Conservation (phyloP, 2,113 vertebrate genomes). For the Aviceda subcristata region DNA sequence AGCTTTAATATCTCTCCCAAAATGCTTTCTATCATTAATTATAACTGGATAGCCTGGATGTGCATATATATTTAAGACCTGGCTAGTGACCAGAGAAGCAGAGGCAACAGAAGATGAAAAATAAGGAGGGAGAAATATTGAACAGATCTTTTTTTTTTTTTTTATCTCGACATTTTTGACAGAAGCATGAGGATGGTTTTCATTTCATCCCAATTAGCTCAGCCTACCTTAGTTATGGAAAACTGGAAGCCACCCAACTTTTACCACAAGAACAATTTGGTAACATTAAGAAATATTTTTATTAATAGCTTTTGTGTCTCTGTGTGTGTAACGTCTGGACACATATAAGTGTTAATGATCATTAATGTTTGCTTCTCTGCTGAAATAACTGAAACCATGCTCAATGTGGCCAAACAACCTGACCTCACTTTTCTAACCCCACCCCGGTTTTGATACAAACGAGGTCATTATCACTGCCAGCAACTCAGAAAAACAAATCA, state of each 20-base stretch:
- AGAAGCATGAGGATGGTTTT: neutral
- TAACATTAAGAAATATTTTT: neutral
- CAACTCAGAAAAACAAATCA: neutral
- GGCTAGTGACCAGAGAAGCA: neutral
- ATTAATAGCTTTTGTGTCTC: neutral
- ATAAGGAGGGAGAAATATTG: neutral
- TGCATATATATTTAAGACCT: neutral
- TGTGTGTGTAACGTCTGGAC: neutral
- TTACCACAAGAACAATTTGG: neutral
- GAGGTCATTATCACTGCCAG: neutral
- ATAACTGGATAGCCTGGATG: neutral
- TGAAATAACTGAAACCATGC: neutral
- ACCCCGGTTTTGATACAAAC: neutral
- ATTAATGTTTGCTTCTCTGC: neutral
- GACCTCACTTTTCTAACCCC: neutral
- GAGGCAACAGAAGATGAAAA: neutral
- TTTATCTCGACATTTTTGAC: neutral
- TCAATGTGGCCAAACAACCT: neutral
- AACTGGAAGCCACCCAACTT: neutral
- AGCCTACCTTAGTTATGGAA: neutral
- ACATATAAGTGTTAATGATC: neutral
- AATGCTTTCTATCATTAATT: neutral
- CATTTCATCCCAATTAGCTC: constrained; percentile 6
- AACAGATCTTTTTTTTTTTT: neutral
- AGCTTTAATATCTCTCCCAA: neutral